Percentiles rank a stretch among this genome's conserved stretches.
phyloP scores from a whole-genome alignment of 2,113 vertebrate species.

The Hypanus sabinus region DNA sequence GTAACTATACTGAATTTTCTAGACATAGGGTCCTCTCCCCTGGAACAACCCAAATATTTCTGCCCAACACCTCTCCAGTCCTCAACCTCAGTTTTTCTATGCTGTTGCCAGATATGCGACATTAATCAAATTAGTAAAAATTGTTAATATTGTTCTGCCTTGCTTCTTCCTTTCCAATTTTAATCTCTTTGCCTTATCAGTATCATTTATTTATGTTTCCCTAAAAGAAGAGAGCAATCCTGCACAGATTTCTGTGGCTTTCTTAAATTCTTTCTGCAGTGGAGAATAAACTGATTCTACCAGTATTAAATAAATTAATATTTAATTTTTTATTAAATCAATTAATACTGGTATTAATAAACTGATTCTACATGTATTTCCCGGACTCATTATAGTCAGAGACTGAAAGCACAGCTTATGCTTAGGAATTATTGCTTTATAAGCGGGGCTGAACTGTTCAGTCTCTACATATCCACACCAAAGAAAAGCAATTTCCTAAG shows the following conservation, averaged over 20 bases:
- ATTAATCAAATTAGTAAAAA: not conserved
- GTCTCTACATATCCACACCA: not conserved
- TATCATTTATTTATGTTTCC: not conserved
- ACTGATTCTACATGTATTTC: not conserved
- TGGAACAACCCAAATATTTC: not conserved
- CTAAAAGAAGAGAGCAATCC: not conserved
- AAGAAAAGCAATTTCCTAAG: not conserved
- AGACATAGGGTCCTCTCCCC: not conserved
- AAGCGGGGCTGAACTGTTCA: not conserved
- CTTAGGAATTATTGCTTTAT: not conserved
- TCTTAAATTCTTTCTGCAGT: not conserved
- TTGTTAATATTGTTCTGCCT: not conserved
- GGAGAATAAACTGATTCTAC: not conserved
- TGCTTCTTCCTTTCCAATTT: not conserved
- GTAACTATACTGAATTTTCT: not conserved
- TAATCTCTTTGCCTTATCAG: not conserved
- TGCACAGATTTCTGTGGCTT: not conserved
- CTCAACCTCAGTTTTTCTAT: not conserved
- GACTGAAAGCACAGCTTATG: not conserved
- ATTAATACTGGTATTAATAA: too few species aligned
- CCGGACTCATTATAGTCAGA: not conserved
- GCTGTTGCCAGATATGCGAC: not conserved
- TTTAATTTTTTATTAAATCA: too few species aligned
- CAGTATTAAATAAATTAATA: too few species aligned
- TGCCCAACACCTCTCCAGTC: not conserved